These are phyloP conservation scores for Salmo trutta DNA, from an alignment of 2,797 vertebrate genomes.

Conservation along the genomic window DNA sequence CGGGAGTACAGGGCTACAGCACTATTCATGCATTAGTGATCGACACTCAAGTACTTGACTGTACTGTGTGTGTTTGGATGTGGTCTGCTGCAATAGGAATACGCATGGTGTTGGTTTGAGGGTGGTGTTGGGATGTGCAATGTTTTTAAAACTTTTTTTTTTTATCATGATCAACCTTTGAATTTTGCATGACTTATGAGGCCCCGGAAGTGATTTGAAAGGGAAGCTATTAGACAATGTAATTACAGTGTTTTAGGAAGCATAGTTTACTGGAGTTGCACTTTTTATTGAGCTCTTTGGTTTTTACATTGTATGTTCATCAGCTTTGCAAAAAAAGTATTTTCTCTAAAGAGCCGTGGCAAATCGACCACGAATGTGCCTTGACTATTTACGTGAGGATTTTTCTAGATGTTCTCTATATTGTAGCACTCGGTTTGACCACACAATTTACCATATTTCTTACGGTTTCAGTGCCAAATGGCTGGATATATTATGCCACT, in stretches of 20 bases:
- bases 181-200: neutral
- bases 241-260: neutral
- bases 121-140: slow-evolving; percentile 52
- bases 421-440: neutral
- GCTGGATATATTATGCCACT: neutral
- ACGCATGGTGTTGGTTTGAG: slow-evolving; percentile 19
- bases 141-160: slow-evolving; percentile 24
- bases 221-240: neutral
- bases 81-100: neutral
- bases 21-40: neutral
- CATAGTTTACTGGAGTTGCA: neutral
- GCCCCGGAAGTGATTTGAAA: slow-evolving; percentile 2
- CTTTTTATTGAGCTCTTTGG: neutral
- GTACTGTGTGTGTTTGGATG: neutral
- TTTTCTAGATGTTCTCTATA: neutral
- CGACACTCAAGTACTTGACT: neutral
- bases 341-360: neutral
- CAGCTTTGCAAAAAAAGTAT: neutral
- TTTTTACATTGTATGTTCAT: neutral
- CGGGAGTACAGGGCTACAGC: neutral
- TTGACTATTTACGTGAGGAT: neutral
- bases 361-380: neutral
- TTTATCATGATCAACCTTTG: slow-evolving; percentile 6
- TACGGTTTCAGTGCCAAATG: slow-evolving; percentile 33
- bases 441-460: neutral